phyloP scores from a whole-genome alignment of 2,797 vertebrate genomes.

The Corythornis leucogaster region DNA sequence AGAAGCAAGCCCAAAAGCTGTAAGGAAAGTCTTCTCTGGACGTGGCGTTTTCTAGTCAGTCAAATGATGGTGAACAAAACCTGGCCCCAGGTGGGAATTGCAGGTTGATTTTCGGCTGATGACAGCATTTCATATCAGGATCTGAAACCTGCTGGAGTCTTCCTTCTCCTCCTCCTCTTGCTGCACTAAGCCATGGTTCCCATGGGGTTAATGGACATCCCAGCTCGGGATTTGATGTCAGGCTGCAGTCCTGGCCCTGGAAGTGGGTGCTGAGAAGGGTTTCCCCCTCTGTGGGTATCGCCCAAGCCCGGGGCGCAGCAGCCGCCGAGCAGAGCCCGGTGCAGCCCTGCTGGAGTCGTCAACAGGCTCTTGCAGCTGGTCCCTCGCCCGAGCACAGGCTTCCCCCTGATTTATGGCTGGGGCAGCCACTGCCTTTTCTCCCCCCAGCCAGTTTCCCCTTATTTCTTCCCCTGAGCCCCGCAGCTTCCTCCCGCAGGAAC shows the following conservation, averaged over 20 bases:
- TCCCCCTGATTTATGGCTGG: background rate
- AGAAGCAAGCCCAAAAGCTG: background rate
- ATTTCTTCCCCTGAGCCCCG: background rate
- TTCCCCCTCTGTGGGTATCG: background rate
- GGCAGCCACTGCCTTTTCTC: background rate
- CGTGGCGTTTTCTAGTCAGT: accelerated
- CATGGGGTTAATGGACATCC: background rate
- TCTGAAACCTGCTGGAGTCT: background rate
- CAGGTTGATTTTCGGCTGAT: background rate
- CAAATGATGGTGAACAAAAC: background rate
- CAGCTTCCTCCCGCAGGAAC: constrained; percentile 30
- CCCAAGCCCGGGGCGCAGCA: background rate
- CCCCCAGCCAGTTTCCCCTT: background rate
- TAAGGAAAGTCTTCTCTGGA: accelerated
- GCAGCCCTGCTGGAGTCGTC: background rate
- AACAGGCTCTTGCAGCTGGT: background rate
- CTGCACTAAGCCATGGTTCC: background rate
- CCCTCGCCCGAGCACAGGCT: background rate
- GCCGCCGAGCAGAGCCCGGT: background rate
- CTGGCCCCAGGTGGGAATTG: background rate
- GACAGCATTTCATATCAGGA: background rate
- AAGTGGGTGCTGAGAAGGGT: background rate
- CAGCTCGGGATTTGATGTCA: accelerated
- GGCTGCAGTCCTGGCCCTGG: background rate
- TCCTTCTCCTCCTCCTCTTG: background rate